Conservation (phyloP, 2,888 invertebrate species). For the Meiosimyza decipiens region DNA sequence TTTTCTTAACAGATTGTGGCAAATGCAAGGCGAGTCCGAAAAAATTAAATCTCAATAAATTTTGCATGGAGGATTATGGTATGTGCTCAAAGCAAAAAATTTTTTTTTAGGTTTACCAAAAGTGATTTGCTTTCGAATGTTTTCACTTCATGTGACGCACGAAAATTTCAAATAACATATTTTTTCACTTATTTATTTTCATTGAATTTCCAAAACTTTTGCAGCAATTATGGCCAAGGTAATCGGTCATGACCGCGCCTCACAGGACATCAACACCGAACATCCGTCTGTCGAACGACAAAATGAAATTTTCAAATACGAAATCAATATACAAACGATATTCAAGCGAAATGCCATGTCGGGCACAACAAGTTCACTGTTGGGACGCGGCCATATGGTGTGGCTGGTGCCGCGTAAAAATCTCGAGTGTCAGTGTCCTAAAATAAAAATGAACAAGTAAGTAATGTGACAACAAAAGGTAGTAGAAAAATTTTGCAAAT, state of each 20-base stretch:
- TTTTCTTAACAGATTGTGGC: conserved; percentile 56
- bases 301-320: conserved; percentile 64
- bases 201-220: not conserved
- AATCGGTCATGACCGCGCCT: conserved; percentile 63
- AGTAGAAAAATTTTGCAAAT: not conserved
- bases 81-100: conserved; percentile 46
- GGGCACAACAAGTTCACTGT: conserved; percentile 62
- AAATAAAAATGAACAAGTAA: conserved; percentile 64
- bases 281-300: conserved; percentile 64
- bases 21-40: conserved; percentile 65
- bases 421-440: conserved; percentile 64
- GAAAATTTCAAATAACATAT: conserved; percentile 19
- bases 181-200: not conserved
- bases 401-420: conserved; percentile 63
- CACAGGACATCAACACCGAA: conserved; percentile 64
- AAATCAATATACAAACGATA: conserved; percentile 64
- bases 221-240: conserved; percentile 62
- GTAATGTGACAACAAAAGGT: conserved; percentile 39
- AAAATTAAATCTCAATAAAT: conserved; percentile 62
- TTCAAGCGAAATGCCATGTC: conserved; percentile 63
- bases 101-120: not conserved
- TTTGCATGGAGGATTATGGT: conserved; percentile 65
- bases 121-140: not conserved
- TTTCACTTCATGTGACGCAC: not conserved
- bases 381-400: conserved; percentile 64